phyloP scores from a whole-genome alignment of 1,140 invertebrate genomes.

The Zaprionus africanus region DNA sequence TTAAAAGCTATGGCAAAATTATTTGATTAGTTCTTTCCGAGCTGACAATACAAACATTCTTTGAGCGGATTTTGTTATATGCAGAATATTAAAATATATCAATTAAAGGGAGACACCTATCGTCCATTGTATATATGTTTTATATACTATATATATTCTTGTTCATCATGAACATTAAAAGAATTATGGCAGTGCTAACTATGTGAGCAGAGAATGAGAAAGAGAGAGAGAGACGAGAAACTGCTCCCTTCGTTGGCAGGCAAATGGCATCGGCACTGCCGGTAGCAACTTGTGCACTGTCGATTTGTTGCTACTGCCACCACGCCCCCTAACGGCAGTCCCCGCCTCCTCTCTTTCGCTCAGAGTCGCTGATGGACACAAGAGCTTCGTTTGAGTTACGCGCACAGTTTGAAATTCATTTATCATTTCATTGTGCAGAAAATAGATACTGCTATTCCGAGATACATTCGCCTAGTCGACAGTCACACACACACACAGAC shows the following conservation, averaged over 20 bases:
- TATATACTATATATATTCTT: too few relatives aligned
- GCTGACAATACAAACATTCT: too few relatives aligned
- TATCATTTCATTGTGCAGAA: constrained; percentile 75
- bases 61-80: too few relatives aligned
- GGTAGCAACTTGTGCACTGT: constrained; percentile 28
- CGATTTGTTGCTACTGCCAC: constrained; percentile 34
- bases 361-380: constrained; percentile 58
- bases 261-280: constrained; percentile 36
- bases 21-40: too few relatives aligned
- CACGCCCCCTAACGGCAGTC: constrained; percentile 1
- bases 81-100: too few relatives aligned
- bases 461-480: constrained; percentile 31
- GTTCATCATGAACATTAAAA: not conserved
- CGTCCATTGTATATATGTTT: too few relatives aligned
- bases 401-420: constrained; percentile 80
- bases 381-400: constrained; percentile 58
- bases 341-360: not conserved
- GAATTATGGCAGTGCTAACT: constrained; percentile 46
- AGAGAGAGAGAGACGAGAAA: not conserved
- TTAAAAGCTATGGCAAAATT: too few relatives aligned
- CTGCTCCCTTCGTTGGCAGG: constrained; percentile 10
- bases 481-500: constrained; percentile 27
- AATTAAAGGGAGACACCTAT: too few relatives aligned
- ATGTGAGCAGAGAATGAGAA: not conserved
- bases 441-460: constrained; percentile 43